Evolutionary conservation across 2,888 invertebrate genomes (phyloP), one percentile per base, ranked within the genome.

Genomic region (Chymomyza procnemis): DNA sequence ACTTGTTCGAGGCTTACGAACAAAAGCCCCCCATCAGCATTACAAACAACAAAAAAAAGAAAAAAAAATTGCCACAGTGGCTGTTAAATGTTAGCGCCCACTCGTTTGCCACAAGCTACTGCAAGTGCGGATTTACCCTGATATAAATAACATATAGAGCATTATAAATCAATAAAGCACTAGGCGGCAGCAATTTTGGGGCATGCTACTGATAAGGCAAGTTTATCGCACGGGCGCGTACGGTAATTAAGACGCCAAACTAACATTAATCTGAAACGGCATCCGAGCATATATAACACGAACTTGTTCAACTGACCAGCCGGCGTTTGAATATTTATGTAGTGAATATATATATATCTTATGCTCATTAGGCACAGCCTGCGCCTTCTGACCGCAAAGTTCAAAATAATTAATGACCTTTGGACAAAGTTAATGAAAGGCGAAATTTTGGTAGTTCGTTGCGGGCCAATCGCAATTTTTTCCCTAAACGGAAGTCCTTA

Each of bases 391-490:
- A 50, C 50, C 64, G 61, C 66, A 76, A 80, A 88, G 89, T 89
- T 89, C 89, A 88, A 87, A 89, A 82, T 89, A 89, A 89, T 89
- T 89, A 89, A 89, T 89, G 89, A 88, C 89, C 89, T 82, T 69
- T 71, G 77, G 73, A 71, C 73, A 85, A 80, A 84, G 80, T 88
- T 88, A 89, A 89, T 89, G 88, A 89, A 89, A 88, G 83, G 78
- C 79, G 85, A 84, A 85, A 88, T 87, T 85, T 85, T 75, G 72
- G 71, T 41, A 41, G 34, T 41, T 9, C 34, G 12, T 3, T 12
- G 34, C 19, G 41, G 50, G 50, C 50, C 50, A 50, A 12, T 50
- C 50, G 16, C 50, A 14, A 50, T 50, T 50, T 50, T n/a, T 50
- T 50, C n/a, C 14, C 50, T 8, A 19, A 26, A 26, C 26, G 26